Evolutionary conservation across 2,797 vertebrate species (phyloP).

Genomic region (Sebastolobus alascanus): DNA sequence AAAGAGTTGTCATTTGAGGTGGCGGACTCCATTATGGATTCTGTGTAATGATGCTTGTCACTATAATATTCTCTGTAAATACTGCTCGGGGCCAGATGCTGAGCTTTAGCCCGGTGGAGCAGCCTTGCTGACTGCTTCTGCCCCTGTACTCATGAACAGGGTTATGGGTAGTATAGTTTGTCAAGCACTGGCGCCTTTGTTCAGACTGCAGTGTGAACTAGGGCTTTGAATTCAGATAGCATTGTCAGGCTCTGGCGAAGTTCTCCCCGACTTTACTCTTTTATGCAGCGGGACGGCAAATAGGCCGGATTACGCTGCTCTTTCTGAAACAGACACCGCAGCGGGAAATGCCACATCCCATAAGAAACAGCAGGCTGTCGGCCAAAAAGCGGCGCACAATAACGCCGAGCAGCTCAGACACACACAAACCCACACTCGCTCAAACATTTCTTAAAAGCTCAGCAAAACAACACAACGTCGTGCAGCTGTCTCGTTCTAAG

Average conservation of each 20-base stretch:
- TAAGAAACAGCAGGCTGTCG: constrained; percentile 55
- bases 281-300: constrained; percentile 36
- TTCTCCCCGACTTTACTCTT: constrained; percentile 43
- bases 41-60: constrained; percentile 68
- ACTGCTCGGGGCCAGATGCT: constrained; percentile 42
- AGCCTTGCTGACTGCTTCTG: constrained; percentile 20
- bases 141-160: constrained; percentile 10
- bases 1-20: constrained; percentile 61
- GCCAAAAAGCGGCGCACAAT: constrained; percentile 39
- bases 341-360: constrained; percentile 59
- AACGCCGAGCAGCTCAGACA: constrained; percentile 35
- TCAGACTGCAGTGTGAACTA: not conserved
- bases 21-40: constrained; percentile 50
- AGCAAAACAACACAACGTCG: constrained; percentile 60
- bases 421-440: constrained; percentile 34
- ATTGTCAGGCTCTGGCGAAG: constrained; percentile 39
- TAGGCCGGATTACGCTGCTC: constrained; percentile 54
- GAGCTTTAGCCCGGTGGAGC: constrained; percentile 12
- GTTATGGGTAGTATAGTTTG: constrained; percentile 34
- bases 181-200: constrained; percentile 17
- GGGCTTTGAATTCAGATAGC: constrained; percentile 29
- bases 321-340: constrained; percentile 57
- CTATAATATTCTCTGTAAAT: constrained; percentile 64
- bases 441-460: constrained; percentile 69
- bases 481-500: constrained; percentile 54